Base-by-base conservation (phyloP, 2,888 invertebrate genomes). In the Germaria angustata region DNA sequence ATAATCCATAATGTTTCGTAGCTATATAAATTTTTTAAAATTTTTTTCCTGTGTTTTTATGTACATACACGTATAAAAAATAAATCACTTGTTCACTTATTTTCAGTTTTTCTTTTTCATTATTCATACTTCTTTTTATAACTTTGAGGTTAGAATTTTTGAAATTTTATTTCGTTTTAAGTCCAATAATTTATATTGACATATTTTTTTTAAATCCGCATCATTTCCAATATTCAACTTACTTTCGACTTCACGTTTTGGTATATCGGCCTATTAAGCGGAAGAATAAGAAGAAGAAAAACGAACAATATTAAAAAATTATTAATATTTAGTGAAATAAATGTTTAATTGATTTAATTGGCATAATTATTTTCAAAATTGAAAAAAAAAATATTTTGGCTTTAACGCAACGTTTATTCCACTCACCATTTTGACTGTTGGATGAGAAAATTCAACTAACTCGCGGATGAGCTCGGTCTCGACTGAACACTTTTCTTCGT, bases 171-270 rank as follows among this genome's bases (percentile, higher is more conserved):
- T 28, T 28, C 28, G 28, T 2, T 49, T 63, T 44, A n/a, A 34
- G 11, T 39, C 41, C 15, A n/a, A 22, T 39, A 49, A 36, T 17
- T 71, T 71, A 59, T 72, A 13, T 53, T 53, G 41, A 32, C 61
- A 46, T 49, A 66, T n/a, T 68, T 51, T n/a, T 71, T 11, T 20
- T 63, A 80, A 81, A 66, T 68, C 61, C 81, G 44, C 71, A 22
- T 36, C 17, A 34, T 51, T 13, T 55, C 9, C 15, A 6, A 46
- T 71, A 34, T 53, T 72, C 13, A 93, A 96, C 96, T 96, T 93
- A 96, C 96, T 96, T 94, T 96, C 96, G 92, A 96, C 92, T 92
- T 96, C 96, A 93, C 94, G 95, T 92, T 95, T 95, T 93, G 94
- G 95, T 92, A 96, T 94, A 93, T 96, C 90, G 89, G 95, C 95